A percentile compares a stretch with the other conserved stretches of the same genome.
Conservation (phyloP, 1,140 invertebrate genomes). For the Cherax destructor region DNA sequence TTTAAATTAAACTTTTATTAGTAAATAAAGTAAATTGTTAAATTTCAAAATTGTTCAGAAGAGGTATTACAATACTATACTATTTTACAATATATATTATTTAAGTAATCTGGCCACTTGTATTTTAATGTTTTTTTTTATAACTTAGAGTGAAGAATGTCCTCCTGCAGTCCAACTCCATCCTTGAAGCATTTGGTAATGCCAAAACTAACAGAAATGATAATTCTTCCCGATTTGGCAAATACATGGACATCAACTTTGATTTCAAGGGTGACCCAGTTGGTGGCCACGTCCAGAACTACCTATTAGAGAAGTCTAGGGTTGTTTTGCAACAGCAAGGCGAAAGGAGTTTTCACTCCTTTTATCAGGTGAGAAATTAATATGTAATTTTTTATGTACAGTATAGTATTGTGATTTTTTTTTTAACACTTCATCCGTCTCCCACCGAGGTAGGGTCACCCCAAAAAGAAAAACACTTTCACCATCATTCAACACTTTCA, state of each 20-base stretch:
- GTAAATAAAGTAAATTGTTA: too few relatives aligned
- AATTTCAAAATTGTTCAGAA: too few relatives aligned
- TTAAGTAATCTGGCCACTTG: background rate
- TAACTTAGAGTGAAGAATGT: constrained; percentile 93
- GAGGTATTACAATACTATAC: background rate
- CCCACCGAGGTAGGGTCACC: too few relatives aligned
- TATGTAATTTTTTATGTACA: too few relatives aligned
- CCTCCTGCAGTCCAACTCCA: constrained; percentile 95
- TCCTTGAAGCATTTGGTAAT: constrained; percentile 98
- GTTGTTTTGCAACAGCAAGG: constrained; percentile 94
- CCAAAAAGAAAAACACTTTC: too few relatives aligned
- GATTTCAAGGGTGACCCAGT: constrained; percentile 98
- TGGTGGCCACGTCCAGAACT: constrained; percentile 97
- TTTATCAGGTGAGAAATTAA: constrained; percentile 88
- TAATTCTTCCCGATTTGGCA: constrained; percentile 97
- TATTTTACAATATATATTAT: background rate
- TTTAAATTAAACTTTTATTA: too few relatives aligned
- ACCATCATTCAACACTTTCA: too few relatives aligned
- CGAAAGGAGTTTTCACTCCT: constrained; percentile 97
- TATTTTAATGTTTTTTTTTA: background rate
- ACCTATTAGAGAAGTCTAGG: constrained; percentile 96
- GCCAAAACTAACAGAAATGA: constrained; percentile 98
- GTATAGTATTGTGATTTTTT: too few relatives aligned
- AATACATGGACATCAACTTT: constrained; percentile 99
- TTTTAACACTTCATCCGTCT: too few relatives aligned